Conservation (phyloP, 2,888 invertebrate species). For the Chrysomela aeneicollis region DNA sequence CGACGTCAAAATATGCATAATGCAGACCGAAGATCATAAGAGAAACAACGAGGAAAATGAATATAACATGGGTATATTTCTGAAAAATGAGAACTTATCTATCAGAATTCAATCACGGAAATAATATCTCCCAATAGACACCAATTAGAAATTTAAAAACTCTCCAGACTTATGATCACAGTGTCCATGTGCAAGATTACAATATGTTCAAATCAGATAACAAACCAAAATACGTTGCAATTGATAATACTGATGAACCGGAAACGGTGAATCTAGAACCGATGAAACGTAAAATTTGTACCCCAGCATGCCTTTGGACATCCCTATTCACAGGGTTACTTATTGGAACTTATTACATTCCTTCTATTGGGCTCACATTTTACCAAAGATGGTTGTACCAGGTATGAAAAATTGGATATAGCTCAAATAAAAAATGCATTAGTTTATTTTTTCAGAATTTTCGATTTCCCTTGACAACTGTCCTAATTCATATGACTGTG, state of each 20-base stretch:
- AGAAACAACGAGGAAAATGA: too few relatives aligned
- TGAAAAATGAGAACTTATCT: too few relatives aligned
- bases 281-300: constrained; percentile 52
- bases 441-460: constrained; percentile 71
- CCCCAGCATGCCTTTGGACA: constrained; percentile 56
- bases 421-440: not conserved
- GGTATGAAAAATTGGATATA: constrained; percentile 63
- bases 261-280: constrained; percentile 54
- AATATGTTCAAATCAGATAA: constrained; percentile 38
- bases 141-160: too few relatives aligned
- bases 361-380: constrained; percentile 96
- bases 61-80: too few relatives aligned
- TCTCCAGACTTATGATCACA: not conserved
- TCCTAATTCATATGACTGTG: constrained; percentile 86
- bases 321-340: constrained; percentile 62
- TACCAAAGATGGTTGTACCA: constrained; percentile 94
- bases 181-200: constrained; percentile 4
- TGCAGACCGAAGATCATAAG: too few relatives aligned
- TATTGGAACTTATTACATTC: constrained; percentile 84
- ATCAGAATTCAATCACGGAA: too few relatives aligned
- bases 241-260: constrained; percentile 36
- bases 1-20: too few relatives aligned
- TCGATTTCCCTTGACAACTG: constrained; percentile 88
- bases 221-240: constrained; percentile 35
- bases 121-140: too few relatives aligned